A percentile compares a stretch with the other conserved stretches of the same genome.
Evolutionary conservation across 2,797 vertebrate genomes (phyloP).

Genomic region (Hozukius guyotensis): DNA sequence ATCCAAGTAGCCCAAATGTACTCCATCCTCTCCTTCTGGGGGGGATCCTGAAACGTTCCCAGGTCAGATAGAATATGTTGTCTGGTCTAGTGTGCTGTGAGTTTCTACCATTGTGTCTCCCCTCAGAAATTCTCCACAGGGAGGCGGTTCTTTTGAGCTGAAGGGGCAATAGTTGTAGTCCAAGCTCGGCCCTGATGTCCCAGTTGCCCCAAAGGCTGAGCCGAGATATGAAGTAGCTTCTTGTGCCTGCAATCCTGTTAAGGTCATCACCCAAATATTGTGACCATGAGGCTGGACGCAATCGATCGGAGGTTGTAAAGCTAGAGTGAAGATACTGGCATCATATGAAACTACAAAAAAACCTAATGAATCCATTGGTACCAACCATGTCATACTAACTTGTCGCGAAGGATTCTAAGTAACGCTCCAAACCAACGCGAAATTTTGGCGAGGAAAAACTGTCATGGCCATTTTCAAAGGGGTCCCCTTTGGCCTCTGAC

Average conservation of each 20-base stretch:
- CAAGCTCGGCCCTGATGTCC: neutral
- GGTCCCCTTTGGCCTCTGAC: no score
- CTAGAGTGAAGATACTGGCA: no score
- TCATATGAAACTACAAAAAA: no score
- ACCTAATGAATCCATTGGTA: no score
- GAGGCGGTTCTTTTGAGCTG: neutral
- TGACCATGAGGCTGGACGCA: neutral
- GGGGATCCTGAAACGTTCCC: neutral
- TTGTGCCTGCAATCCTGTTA: neutral
- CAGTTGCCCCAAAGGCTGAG: neutral
- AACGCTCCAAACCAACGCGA: no score
- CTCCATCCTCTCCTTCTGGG: neutral
- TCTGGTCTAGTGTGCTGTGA: neutral
- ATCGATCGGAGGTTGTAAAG: no score
- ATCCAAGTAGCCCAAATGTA: neutral
- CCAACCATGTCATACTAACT: no score
- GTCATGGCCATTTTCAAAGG: rapidly evolving
- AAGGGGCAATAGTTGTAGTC: neutral
- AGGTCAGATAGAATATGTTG: neutral
- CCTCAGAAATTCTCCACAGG: neutral
- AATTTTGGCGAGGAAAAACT: no score
- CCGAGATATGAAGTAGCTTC: neutral
- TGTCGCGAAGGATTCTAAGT: rapidly evolving
- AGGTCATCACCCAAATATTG: neutral
- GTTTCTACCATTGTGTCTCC: neutral